Base-by-base conservation (phyloP, 2,113 vertebrate species). In the Erpornis zantholeuca region DNA sequence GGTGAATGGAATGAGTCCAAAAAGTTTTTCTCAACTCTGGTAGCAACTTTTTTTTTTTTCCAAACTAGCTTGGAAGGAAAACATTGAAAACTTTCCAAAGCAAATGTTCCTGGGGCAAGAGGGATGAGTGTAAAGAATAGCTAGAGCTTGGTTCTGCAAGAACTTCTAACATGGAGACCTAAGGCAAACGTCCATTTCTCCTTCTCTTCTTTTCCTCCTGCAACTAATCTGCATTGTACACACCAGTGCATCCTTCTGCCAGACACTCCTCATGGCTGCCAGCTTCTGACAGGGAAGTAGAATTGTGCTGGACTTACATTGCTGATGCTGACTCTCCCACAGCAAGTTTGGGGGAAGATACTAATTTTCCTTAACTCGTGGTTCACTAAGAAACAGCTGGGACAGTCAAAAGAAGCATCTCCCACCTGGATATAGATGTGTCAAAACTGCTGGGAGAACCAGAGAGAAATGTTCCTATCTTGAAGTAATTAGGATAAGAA, bases 1-100 rank as follows among this genome's bases (percentile, higher is more conserved):
- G 17, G 60, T 59, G 73, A 79, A 47, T 88, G 82, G 88, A 90
- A 71, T 9, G 22, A 88, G 66, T 85, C 94, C 92, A 97, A 90
- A 88, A 91, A 6, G 4, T 6, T 86, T 79, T 93, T 89, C 65
- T 90, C 40, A 80, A 38, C 42, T 75, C 53, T 73, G 64, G 50
- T 29, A 86, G 35, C 33, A 42, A 40, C 25, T 42, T 7, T n/a
- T 36, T 35, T 49, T 82, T 31, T 42, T 7, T n/a, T 36, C 36
- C 31, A 70, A 71, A 71, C 69, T 92, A 52, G 35, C 33, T 83
- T 81, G 66, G 63, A 83, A 64, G 45, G 35, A 68, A 85, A 94
- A 72, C 80, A 94, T 92, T 95, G 87, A 96, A 96, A 94, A 54
- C n/a, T 82, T 95, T 92, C 85, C 92, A 92, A 50, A 44, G 52